Conservation (phyloP, 2,888 invertebrate species). For the Mythimna ferrago region DNA sequence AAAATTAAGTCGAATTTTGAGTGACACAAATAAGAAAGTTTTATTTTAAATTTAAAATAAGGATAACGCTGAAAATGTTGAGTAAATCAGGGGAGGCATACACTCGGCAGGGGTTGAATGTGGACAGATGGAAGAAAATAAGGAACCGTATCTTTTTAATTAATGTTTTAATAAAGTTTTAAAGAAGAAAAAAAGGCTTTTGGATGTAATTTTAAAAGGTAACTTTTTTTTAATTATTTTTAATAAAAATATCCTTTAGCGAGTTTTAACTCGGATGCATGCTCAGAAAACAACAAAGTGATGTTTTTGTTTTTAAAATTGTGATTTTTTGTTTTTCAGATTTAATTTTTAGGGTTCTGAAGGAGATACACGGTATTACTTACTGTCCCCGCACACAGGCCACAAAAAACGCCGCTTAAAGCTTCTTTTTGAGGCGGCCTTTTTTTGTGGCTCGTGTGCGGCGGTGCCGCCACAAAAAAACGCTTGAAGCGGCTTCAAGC, state of each 20-base stretch:
- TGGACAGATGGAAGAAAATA: conserved; percentile 34
- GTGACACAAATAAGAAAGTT: conserved; percentile 10
- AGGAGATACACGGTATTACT: too few species aligned
- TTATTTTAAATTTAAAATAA: conserved; percentile 27
- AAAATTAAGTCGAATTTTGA: conserved; percentile 34
- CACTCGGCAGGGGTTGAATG: conserved; percentile 1
- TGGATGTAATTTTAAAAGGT: neutral
- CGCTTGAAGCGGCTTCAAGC: too few species aligned
- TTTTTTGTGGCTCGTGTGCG: too few species aligned
- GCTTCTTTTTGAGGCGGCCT: too few species aligned
- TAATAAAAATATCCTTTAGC: neutral
- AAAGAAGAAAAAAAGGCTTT: conserved; percentile 2
- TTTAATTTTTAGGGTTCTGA: too few species aligned
- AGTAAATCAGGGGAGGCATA: conserved; percentile 12
- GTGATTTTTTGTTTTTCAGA: neutral
- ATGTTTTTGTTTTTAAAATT: neutral
- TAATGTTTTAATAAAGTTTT: conserved; percentile 24
- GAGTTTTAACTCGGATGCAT: neutral
- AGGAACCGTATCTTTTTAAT: conserved; percentile 45
- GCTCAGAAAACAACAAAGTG: neutral
- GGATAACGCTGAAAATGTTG: conserved; percentile 13
- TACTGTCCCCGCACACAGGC: too few species aligned
- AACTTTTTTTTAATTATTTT: conserved; percentile 1
- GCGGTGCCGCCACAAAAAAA: too few species aligned
- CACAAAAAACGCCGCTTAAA: too few species aligned